These are phyloP conservation scores for Manis pentadactyla DNA, from an alignment of 2,797 vertebrate genomes.

Conservation along the genomic window DNA sequence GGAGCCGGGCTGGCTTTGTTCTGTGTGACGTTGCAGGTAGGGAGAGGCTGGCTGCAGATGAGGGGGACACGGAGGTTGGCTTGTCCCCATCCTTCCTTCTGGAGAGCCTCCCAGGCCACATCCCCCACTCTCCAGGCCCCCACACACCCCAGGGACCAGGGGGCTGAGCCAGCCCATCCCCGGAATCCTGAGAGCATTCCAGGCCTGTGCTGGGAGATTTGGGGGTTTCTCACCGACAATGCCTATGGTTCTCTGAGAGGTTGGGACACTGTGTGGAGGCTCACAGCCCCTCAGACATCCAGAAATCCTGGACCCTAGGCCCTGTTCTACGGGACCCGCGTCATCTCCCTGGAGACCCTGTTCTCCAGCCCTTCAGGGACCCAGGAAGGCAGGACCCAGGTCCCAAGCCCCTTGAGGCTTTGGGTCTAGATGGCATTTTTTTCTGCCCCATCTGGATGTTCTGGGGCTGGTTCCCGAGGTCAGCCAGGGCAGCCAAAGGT, in stretches of 20 bases:
- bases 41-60: not conserved
- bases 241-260: not conserved
- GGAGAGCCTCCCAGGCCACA: not conserved
- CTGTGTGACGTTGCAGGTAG: not conserved
- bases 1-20: not conserved
- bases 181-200: not conserved
- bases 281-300: no score
- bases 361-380: no score
- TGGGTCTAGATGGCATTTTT: not conserved
- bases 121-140: not conserved
- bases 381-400: not conserved
- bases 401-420: not conserved
- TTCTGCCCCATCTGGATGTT: not conserved
- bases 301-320: not conserved
- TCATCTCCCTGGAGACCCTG: not conserved
- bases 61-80: not conserved
- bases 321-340: not conserved
- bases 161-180: not conserved
- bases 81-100: not conserved
- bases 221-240: not conserved
- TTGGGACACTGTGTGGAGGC: not conserved
- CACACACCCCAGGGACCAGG: not conserved
- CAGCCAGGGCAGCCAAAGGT: not conserved
- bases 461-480: fast-evolving
- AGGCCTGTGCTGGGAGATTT: not conserved